Conservation (phyloP, 2,888 invertebrate genomes). For the Colostygia pectinataria region DNA sequence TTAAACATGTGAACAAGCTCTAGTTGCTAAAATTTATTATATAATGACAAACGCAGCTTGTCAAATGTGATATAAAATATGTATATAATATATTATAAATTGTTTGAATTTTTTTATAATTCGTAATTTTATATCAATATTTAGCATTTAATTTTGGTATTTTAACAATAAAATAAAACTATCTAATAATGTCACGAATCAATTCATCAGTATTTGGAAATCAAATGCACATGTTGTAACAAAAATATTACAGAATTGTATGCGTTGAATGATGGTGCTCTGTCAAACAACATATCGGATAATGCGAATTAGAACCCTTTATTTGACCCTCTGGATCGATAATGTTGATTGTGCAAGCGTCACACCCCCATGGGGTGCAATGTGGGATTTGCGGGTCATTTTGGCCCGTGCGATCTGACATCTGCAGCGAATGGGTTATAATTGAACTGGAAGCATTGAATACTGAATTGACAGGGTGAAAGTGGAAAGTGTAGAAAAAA, state of each 20-base stretch:
- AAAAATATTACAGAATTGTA: constrained; percentile 38
- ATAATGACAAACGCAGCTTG: no score
- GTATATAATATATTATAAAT: no score
- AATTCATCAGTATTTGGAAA: constrained; percentile 33
- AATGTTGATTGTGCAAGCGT: constrained; percentile 42
- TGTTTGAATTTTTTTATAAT: no score
- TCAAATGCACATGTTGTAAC: constrained; percentile 34
- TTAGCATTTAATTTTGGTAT: neutral
- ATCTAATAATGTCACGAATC: constrained; percentile 14
- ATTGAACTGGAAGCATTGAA: constrained; percentile 15
- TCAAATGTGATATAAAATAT: no score
- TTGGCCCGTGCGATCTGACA: constrained; percentile 32
- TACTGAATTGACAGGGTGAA: constrained; percentile 23
- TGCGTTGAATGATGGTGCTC: constrained; percentile 42
- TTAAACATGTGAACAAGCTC: no score
- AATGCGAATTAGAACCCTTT: constrained; percentile 55
- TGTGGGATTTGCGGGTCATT: constrained; percentile 44
- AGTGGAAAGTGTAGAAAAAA: constrained; percentile 24
- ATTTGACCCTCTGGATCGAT: constrained; percentile 50
- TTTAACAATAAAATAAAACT: neutral
- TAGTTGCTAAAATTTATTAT: no score
- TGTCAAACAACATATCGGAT: constrained; percentile 43
- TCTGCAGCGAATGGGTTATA: constrained; percentile 32
- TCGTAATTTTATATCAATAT: no score
- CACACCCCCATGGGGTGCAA: constrained; percentile 45